A percentile compares a stretch with the other conserved stretches of the same genome.
Conservation (phyloP, 2,113 vertebrate species). For the Xiphophorus hellerii region DNA sequence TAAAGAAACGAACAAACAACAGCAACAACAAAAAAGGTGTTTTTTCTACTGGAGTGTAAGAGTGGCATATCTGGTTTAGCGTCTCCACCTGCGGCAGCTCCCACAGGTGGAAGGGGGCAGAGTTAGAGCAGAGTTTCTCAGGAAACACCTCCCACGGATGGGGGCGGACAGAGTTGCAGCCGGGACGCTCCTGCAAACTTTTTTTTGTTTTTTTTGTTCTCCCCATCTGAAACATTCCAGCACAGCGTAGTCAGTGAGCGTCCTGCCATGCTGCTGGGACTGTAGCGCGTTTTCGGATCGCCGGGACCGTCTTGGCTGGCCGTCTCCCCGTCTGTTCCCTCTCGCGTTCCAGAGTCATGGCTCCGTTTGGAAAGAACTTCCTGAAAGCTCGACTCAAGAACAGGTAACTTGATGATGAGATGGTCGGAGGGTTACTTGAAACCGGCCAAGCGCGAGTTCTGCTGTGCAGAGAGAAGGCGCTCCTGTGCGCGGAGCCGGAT, state of each 20-base stretch:
- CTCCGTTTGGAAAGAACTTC: slow-evolving; percentile 92
- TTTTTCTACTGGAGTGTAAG: too few species aligned
- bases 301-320: background rate
- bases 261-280: slow-evolving; percentile 59
- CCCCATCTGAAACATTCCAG: background rate
- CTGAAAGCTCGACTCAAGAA: slow-evolving; percentile 91
- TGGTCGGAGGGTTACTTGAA: slow-evolving; percentile 5
- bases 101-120: slow-evolving; percentile 60
- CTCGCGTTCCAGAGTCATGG: slow-evolving; percentile 78
- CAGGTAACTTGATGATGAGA: slow-evolving; percentile 80
- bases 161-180: slow-evolving; percentile 49
- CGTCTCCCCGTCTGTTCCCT: background rate
- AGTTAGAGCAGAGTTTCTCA: slow-evolving; percentile 31
- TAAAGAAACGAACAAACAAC: too few species aligned
- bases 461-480: background rate
- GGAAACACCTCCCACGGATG: slow-evolving; percentile 58
- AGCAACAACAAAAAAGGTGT: too few species aligned
- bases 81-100: background rate
- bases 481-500: background rate
- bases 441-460: slow-evolving; percentile 11
- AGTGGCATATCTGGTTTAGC: background rate
- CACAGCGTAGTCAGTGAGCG: slow-evolving; percentile 4
- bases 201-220: background rate
- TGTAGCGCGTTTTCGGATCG: slow-evolving; percentile 26
- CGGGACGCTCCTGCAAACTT: slow-evolving; percentile 41